Evolutionary conservation across 2,113 vertebrate species (phyloP).

Genomic region (Turnix velox): DNA sequence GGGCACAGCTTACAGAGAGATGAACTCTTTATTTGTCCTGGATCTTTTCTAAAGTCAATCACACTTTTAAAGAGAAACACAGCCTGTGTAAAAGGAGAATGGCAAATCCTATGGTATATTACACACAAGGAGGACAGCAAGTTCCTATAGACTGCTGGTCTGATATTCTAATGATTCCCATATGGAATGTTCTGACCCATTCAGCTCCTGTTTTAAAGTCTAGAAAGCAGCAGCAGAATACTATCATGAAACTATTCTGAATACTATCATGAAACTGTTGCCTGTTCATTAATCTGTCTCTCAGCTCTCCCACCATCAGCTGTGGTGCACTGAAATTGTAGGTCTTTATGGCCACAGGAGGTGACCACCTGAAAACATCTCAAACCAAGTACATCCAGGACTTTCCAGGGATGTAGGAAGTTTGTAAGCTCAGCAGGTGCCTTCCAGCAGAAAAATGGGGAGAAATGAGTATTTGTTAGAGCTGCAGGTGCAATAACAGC

Average conservation of each 20-base stretch:
- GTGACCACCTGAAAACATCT: fast-evolving
- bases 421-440: background rate
- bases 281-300: background rate
- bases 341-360: background rate
- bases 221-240: too few relatives aligned
- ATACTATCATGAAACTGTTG: too few relatives aligned
- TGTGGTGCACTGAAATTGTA: fast-evolving
- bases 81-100: background rate
- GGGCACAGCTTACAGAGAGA: background rate
- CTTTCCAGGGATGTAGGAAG: background rate
- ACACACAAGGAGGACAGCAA: background rate
- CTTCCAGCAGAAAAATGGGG: background rate
- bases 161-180: too few relatives aligned
- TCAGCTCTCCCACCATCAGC: background rate
- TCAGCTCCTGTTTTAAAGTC: too few relatives aligned
- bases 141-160: background rate
- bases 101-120: background rate
- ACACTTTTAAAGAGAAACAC: background rate
- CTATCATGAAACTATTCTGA: too few relatives aligned
- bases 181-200: too few relatives aligned
- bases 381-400: fast-evolving
- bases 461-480: background rate
- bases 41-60: background rate
- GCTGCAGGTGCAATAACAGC: too few relatives aligned
- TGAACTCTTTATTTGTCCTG: background rate